A percentile compares a stretch with the other conserved stretches of the same genome.
Evolutionary conservation across 2,113 vertebrate genomes (phyloP).

Genomic region (Polyodon spathula): DNA sequence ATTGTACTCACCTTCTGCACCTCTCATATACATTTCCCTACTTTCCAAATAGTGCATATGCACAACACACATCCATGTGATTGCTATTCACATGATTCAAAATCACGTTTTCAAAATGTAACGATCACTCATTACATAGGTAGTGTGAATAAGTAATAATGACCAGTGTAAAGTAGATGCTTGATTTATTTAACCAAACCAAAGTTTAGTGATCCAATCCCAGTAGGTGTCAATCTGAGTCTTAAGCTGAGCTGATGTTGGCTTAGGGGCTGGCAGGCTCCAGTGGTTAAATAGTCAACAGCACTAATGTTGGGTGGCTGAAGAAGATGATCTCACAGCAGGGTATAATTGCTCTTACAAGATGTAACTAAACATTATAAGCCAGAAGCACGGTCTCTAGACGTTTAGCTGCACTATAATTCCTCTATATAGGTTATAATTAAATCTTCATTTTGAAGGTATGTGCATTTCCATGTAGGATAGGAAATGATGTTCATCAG

Average conservation of each 20-base stretch:
- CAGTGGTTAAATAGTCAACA: constrained; percentile 38
- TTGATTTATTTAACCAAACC: constrained; percentile 28
- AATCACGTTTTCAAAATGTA: too few species aligned
- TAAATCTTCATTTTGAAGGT: neutral
- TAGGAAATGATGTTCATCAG: neutral
- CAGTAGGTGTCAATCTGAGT: constrained; percentile 49
- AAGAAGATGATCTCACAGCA: constrained; percentile 35
- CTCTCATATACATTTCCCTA: neutral
- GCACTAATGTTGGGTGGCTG: constrained; percentile 38
- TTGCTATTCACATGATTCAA: too few species aligned
- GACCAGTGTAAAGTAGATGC: too few species aligned
- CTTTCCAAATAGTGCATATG: too few species aligned
- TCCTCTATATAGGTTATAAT: neutral
- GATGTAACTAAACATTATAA: constrained; percentile 44
- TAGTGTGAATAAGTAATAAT: too few species aligned
- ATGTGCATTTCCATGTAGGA: neutral
- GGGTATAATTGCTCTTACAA: constrained; percentile 43
- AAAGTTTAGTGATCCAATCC: constrained; percentile 39
- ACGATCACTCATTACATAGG: too few species aligned
- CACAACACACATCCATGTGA: too few species aligned
- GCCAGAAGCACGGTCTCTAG: neutral
- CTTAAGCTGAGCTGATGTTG: constrained; percentile 26
- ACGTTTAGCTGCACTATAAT: neutral
- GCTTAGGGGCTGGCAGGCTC: constrained; percentile 38
- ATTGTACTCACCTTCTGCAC: constrained; percentile 19